phyloP scores from a whole-genome alignment of 1,140 invertebrate species.

The Rhizoglyphus robini region DNA sequence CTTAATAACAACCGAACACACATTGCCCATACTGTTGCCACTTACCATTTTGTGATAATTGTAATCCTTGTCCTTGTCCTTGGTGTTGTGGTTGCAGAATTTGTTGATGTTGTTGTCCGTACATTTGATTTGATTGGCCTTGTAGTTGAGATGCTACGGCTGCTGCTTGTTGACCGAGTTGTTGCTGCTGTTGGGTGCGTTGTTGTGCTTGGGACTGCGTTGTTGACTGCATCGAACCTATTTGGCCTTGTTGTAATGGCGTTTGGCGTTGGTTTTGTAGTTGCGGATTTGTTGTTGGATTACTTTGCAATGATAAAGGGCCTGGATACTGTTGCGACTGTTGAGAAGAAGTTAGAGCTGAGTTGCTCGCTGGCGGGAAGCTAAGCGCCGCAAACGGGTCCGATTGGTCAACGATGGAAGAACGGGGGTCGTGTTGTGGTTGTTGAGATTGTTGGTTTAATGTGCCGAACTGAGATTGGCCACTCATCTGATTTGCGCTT shows the following conservation, averaged over 20 bases:
- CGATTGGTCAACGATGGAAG: background rate
- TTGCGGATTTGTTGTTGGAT: too few relatives aligned
- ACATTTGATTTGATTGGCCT: background rate
- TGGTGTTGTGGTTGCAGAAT: conserved; percentile 5
- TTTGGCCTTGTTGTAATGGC: background rate
- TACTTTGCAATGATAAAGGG: too few relatives aligned
- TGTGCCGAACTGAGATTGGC: background rate
- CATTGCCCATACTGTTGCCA: too few relatives aligned
- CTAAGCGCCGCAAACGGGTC: background rate
- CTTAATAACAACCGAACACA: too few relatives aligned
- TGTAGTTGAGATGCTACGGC: background rate
- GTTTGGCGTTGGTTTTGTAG: too few relatives aligned
- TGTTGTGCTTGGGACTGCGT: background rate
- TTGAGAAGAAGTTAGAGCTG: background rate
- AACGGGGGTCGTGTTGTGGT: too few relatives aligned
- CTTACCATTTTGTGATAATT: background rate
- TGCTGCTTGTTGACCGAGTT: background rate
- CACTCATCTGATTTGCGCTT: too few relatives aligned
- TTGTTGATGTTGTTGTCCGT: background rate
- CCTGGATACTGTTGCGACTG: background rate
- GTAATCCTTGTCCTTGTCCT: background rate
- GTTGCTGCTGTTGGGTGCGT: background rate
- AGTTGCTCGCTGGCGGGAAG: background rate
- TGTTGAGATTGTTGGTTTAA: background rate
- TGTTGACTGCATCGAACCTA: background rate